A percentile compares a stretch with the other conserved stretches of the same genome.
These are phyloP conservation scores for Paramisgurnus dabryanus DNA, from an alignment of 2,113 vertebrate species.

Conservation along the genomic window DNA sequence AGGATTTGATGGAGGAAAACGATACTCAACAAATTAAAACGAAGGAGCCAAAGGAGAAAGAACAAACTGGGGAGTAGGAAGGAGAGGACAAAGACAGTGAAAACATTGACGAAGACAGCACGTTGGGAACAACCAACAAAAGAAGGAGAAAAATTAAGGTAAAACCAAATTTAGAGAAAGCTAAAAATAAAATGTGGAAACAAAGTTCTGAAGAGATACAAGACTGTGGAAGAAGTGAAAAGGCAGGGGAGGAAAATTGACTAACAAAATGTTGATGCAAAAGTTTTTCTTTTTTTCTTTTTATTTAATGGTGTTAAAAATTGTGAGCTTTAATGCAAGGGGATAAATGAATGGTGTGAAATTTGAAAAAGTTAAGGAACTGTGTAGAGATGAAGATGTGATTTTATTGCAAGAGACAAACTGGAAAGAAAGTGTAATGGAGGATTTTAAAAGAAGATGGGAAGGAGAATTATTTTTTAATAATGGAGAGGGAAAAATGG, in stretches of 20 bases:
- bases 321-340: not conserved
- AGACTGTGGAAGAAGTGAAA: not conserved
- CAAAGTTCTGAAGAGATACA: not conserved
- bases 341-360: not conserved
- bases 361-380: not conserved
- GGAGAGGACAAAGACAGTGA: not conserved
- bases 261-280: not conserved
- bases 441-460: not conserved
- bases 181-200: not conserved
- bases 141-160: too few relatives aligned
- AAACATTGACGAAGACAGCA: not conserved
- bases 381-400: not conserved
- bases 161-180: too few relatives aligned
- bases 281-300: not conserved
- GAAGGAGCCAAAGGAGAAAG: too few relatives aligned
- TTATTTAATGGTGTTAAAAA: not conserved
- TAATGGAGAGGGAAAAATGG: not conserved
- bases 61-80: not conserved
- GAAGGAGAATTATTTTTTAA: not conserved
- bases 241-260: not conserved
- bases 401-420: conserved; percentile 2
- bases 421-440: not conserved
- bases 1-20: too few relatives aligned
- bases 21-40: too few relatives aligned
- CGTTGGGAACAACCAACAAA: too few relatives aligned